A percentile compares a stretch with the other conserved stretches of the same genome.
Evolutionary conservation across 2,113 vertebrate species (phyloP).

Genomic region (Eurystomus gularis): DNA sequence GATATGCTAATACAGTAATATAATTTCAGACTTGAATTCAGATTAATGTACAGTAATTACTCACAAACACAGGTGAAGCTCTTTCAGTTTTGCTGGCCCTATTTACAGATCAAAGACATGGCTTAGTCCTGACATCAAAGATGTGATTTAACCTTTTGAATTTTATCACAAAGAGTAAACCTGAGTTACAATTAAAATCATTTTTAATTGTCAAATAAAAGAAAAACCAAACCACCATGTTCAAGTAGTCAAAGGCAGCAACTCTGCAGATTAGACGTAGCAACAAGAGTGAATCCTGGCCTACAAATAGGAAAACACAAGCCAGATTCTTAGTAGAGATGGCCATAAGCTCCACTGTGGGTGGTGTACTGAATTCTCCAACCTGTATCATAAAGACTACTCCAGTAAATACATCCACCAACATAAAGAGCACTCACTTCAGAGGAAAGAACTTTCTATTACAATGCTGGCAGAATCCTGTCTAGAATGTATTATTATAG

Average conservation of each 20-base stretch:
- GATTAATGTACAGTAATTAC: constrained; percentile 37
- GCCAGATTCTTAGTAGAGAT: neutral
- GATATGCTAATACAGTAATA: constrained; percentile 40
- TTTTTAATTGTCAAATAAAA: constrained; percentile 20
- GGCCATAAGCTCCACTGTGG: neutral
- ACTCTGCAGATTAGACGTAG: neutral
- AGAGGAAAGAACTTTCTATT: neutral
- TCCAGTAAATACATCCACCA: neutral
- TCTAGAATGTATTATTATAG: neutral
- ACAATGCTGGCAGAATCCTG: neutral
- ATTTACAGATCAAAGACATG: constrained; percentile 48
- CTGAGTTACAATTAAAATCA: neutral
- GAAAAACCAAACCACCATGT: neutral
- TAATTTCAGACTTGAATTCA: constrained; percentile 30
- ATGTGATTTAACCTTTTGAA: constrained; percentile 19
- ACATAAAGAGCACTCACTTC: neutral
- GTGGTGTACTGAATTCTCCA: neutral
- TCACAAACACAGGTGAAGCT: constrained; percentile 3
- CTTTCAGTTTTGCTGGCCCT: constrained; percentile 28
- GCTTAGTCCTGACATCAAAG: constrained; percentile 36
- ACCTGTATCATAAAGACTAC: neutral
- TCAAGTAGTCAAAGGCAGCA: neutral
- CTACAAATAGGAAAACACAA: neutral
- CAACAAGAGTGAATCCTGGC: neutral
- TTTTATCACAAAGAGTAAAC: neutral